Base-by-base conservation (phyloP, 2,113 vertebrate species). In the Cebus imitator region DNA sequence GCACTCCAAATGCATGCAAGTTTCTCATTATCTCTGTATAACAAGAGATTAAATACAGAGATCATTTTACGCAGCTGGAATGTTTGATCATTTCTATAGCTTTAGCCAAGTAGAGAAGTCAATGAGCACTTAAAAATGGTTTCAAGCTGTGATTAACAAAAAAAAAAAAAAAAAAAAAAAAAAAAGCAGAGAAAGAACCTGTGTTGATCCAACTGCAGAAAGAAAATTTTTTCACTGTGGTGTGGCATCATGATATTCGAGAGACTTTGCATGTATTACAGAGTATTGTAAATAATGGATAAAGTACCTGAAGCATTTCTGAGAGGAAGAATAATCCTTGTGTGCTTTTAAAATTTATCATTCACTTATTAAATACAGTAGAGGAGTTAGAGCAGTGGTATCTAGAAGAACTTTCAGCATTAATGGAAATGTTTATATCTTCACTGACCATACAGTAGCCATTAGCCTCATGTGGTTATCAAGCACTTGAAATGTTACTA, bases 1-100 rank as follows among this genome's bases (percentile, higher is more conserved):
- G 43, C 80, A 16, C 5, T 27, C 70, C 30, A 43, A 90, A 78
- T 50, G 8, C 14, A 64, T 68, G 9, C 37, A 75, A 66, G 27
- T 75, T 93, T 92, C 35, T 32, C 73, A 50, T 95, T 37, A 78
- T 72, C 40, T 78, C 17, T 93, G 2, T 76, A 12, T 79, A 58
- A 70, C 20, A 79, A 35, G 37, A 94, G 30, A 57, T 52, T 78
- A 96, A 90, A 90, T 57, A n/a, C 84, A 35, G 80, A 93, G 75
- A 61, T 90, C 3, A 90, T 93, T 94, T 90, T 92, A 57, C 5
- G 5, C 68, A 87, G 20, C 55, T 94, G 8, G 57, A 78, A 76
- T 86, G 89, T 73, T 88, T 90, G 9, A 12, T 55, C 14, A 37
- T 84, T 92, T 81, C 4, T 72, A n/a, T 84, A 18, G 43, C 17